A percentile compares a stretch with the other conserved stretches of the same genome.
Conservation (phyloP, 2,113 vertebrate genomes). For the Sorex araneus region DNA sequence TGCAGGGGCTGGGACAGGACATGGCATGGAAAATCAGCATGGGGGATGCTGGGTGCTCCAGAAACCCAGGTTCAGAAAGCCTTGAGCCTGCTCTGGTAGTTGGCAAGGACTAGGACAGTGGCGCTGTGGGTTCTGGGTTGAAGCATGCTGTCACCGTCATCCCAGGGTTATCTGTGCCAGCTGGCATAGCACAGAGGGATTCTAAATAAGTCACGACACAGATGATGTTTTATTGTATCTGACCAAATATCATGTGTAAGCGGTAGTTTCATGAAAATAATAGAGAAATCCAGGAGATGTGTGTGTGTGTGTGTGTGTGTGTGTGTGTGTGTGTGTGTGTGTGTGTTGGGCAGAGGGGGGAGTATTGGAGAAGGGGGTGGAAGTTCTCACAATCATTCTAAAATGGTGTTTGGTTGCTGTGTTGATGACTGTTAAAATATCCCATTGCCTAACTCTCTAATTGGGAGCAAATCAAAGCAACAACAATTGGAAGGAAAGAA, state of each 20-base stretch:
- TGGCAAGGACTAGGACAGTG: neutral
- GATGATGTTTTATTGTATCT: neutral
- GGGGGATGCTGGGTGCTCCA: too few species aligned
- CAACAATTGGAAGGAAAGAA: neutral
- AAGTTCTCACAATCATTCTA: conserved; percentile 17
- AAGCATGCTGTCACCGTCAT: neutral
- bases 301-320: too few species aligned
- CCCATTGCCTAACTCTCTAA: neutral
- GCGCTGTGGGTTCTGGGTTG: neutral
- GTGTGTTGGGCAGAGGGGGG: neutral
- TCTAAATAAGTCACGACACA: neutral
- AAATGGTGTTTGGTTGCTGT: neutral
- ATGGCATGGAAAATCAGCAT: neutral
- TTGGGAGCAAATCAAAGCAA: neutral
- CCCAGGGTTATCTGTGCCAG: too few species aligned
- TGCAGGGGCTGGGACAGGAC: too few species aligned
- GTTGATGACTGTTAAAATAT: neutral
- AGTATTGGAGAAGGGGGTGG: neutral
- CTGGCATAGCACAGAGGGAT: neutral
- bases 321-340: too few species aligned
- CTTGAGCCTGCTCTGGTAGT: neutral
- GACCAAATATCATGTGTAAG: neutral
- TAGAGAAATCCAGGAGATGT: neutral
- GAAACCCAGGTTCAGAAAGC: neutral
- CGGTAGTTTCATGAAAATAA: neutral